Base-by-base conservation (phyloP, 2,113 vertebrate species). In the Cynoglossus semilaevis region DNA sequence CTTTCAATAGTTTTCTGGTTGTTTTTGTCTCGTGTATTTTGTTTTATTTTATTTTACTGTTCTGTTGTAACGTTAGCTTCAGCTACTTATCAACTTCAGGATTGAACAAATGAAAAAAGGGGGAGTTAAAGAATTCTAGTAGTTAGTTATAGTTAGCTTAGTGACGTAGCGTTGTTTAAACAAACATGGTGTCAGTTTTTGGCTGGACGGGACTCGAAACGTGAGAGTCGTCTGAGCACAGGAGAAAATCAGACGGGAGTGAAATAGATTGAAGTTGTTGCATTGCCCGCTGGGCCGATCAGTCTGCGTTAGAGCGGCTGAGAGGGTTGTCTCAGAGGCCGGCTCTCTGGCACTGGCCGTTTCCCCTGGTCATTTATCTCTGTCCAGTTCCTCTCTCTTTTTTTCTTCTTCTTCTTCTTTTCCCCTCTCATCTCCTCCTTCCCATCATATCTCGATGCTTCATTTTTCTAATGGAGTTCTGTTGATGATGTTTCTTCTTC, bases 291-390 rank as follows among this genome's bases (percentile, higher is more conserved):
- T 70, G 77, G 80, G 74, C 67, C 81, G 43, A 87, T 87, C 83
- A 77, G 80, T 88, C 85, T 74, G 76, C 35, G 81, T 88, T 86
- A 85, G 55, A 35, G 56, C 65, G 44, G 74, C 82, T 77, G 76
- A 83, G 74, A 80, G 78, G 74, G 43, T 72, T 74, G 83, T 82
- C 81, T 82, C 69, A 36, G 60, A 63, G 73, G 61, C 78, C 6
- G 77, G 15, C 71, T 81, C 67, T 48, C 72, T 73, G 45, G 68
- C 81, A 76, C 70, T 51, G 15, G 49, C 62, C 83, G 73, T 88
- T 81, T 85, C 84, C 82, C 64, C 15, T 47, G 72, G 65, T 72
- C 78, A 85, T 88, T 85, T 82, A 76, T 88, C 86, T 86, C 72
- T 82, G 86, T 88, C 80, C 80, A 63, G 1, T 79, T 80, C 67